Base-by-base conservation (phyloP, 2,113 vertebrate species). In the Burhinus oedicnemus region DNA sequence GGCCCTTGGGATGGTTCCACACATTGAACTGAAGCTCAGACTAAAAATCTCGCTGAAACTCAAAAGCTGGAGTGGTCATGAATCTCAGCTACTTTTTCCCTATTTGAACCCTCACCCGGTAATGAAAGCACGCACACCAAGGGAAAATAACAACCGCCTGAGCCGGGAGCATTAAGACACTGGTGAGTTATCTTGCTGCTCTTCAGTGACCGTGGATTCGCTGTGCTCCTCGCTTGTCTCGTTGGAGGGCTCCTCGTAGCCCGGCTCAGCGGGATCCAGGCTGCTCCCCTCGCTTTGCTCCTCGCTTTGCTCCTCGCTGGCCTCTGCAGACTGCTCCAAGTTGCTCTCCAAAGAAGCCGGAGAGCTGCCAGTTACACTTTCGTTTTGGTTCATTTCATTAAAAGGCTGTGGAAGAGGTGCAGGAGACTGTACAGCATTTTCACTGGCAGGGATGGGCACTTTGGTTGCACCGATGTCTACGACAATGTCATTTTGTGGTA, bases 251-350 rank as follows among this genome's bases (percentile, higher is more conserved):
- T 98, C 98, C 78, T 97, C 97, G 1, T 80, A 92, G 40, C 89
- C 72, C 0, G 97, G 94, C 87, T 97, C 98, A 0, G 96, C 42
- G 0, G 98, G 97, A 62, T 97, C 98, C 60, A 98, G 97, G 21
- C 97, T 98, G 89, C 97, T 97, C 18, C 78, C 98, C 82, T 98
- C 98, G 0, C 98, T 98, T 21, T 98, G 98, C 83, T 97, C 98
- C 95, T 98, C 98, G 0, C 93, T 97, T 12, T 94, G 98, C 70
- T 98, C 97, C 29, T 98, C 98, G 0, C 96, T 96, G 34, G 89
- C 93, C 87, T 98, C 98, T 0, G 22, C 79, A 11, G 96, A 96
- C 87, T 97, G 98, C 85, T 98, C 98, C 90, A 98, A 52, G 76
- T 97, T 98, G 72, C 97, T 98, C 95, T 98, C 98, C 93, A 96